Evolutionary conservation across 1,140 invertebrate species (phyloP), one percentile per base, ranked within the genome.

Genomic region (Scylla paramamosain): DNA sequence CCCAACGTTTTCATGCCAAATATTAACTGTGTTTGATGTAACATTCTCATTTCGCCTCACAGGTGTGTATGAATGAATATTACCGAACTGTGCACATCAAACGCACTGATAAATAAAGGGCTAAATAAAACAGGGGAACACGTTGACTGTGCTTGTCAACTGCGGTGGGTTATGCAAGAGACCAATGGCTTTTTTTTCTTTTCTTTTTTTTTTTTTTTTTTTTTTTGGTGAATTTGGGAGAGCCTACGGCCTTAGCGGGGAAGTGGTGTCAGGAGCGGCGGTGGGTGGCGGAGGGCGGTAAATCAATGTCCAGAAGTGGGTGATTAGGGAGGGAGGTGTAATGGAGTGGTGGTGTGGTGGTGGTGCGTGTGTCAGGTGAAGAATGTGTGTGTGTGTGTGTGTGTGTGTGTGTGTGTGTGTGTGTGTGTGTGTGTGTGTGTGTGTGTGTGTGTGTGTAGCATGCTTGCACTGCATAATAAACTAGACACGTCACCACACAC

Each of bases 241-340:
- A n/a, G 67, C 20, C 25, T 77, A n/a, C 6, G n/a, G 16, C 67
- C 10, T 77, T 77, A n/a, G 67, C 67, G 67, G n/a, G 8, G 67
- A 77, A 20, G n/a, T 77, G 67, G 52, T 59, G 52, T 14, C 52
- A 14, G 52, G 10, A 1, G 52, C 6, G 67, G 67, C 6, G 67
- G 67, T 77, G 67, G 25, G 4, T 25, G 67, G n/a, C 6, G 20
- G 25, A n/a, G 67, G 67, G 67, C 20, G 12, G 67, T 77, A 77
- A 77, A 77, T 77, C 67, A 77, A n/a, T n/a, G 67, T 77, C 67
- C 6, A 77, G 20, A 77, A 77, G 67, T 77, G n/a, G 67, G 67
- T 77, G 67, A 77, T 77, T 77, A 77, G 67, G 67, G 67, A 77
- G 67, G 67, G 67, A 77, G 67, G 67, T n/a, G 67, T 77, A 77